These are phyloP conservation scores for Cygnus atratus DNA, from an alignment of 2,113 vertebrate species.

Conservation along the genomic window DNA sequence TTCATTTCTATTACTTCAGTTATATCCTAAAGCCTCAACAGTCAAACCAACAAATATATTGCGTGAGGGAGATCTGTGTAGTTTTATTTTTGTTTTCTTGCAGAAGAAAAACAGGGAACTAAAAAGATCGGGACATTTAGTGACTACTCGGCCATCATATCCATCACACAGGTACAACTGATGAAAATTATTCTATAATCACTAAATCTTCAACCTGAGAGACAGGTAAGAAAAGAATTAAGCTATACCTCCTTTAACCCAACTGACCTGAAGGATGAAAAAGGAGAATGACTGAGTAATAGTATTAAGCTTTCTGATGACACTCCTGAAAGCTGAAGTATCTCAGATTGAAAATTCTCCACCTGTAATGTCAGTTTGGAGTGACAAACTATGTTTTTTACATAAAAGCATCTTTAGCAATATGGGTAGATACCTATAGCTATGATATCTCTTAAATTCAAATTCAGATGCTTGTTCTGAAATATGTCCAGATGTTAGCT, in stretches of 20 bases:
- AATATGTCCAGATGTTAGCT: background rate
- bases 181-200: background rate
- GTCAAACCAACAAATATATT: slow-evolving; percentile 35
- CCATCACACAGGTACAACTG: background rate
- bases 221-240: background rate
- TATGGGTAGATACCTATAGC: background rate
- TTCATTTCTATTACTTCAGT: slow-evolving; percentile 41
- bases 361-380: background rate
- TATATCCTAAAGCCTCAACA: slow-evolving; percentile 43
- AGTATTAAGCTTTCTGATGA: background rate
- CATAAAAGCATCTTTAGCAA: background rate
- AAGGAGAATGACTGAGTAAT: background rate
- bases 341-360: background rate
- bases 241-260: background rate
- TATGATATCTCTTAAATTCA: background rate
- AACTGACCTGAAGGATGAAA: background rate
- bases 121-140: background rate
- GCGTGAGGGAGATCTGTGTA: background rate
- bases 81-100: slow-evolving; percentile 38
- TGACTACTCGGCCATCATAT: background rate
- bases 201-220: background rate
- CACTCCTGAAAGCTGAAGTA: background rate
- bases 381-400: background rate
- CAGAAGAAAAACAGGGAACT: slow-evolving; percentile 1
- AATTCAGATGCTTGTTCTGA: background rate